Evolutionary conservation across 2,113 vertebrate genomes (phyloP).

Genomic region (Campylorhamphus procurvoides): DNA sequence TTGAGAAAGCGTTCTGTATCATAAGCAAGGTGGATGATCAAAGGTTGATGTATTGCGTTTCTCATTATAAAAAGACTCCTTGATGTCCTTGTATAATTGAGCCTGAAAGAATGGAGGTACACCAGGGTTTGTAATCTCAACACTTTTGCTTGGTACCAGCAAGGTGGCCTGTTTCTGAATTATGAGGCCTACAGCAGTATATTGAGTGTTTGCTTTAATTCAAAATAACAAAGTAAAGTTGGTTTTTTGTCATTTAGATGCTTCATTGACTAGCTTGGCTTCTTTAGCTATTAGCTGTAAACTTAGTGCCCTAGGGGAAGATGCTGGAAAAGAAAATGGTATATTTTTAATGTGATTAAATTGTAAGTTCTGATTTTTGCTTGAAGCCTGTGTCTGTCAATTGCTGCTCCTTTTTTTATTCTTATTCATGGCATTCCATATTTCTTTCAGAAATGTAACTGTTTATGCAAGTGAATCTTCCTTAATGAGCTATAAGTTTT

Average conservation of each 20-base stretch:
- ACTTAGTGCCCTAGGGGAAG: conserved; percentile 49
- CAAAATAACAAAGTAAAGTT: background rate
- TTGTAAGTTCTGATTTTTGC: conserved; percentile 63
- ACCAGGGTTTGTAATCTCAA: background rate
- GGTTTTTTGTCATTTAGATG: background rate
- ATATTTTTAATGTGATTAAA: conserved; percentile 70
- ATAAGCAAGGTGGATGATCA: background rate
- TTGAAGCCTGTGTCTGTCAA: conserved; percentile 72
- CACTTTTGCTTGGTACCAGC: background rate
- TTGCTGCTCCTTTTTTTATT: conserved; percentile 69
- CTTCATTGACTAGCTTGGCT: conserved; percentile 5
- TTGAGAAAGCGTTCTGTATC: background rate
- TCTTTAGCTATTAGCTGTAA: conserved; percentile 62
- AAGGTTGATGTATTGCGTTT: background rate
- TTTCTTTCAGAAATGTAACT: conserved; percentile 73
- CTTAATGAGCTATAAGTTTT: conserved; percentile 66
- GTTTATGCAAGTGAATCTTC: conserved; percentile 79
- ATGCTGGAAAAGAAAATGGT: conserved; percentile 70
- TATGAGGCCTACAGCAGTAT: background rate
- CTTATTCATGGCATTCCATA: conserved; percentile 64
- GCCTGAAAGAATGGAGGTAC: background rate
- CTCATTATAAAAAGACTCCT: background rate
- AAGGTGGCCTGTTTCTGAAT: background rate
- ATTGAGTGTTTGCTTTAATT: background rate
- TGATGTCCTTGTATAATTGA: background rate